Evolutionary conservation across 64 coral and sea anemone genomes (phyloP).

Genomic region (Actinia equina): DNA sequence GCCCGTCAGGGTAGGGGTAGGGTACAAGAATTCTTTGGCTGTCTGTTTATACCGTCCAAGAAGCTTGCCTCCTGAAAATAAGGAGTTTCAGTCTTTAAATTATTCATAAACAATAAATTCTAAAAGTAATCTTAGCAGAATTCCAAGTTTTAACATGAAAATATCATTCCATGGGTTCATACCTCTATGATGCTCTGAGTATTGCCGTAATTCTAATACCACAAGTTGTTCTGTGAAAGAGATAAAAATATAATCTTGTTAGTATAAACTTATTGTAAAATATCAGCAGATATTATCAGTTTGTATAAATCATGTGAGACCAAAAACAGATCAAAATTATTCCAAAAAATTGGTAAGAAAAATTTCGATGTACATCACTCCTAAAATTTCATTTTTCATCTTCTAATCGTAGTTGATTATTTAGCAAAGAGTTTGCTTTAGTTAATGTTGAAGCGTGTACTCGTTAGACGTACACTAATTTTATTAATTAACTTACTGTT

Average conservation of each 20-base stretch:
- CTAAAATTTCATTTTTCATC: too few relatives aligned
- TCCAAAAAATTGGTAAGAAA: too few relatives aligned
- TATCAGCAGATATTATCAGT: not conserved
- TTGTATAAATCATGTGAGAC: not conserved
- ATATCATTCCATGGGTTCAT: not conserved
- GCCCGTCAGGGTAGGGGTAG: conserved; percentile 83
- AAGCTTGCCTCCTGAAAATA: conserved; percentile 73
- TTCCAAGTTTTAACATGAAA: not conserved
- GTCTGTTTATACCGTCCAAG: conserved; percentile 78
- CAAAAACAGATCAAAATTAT: too few relatives aligned
- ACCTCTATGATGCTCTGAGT: conserved; percentile 10
- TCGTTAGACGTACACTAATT: not conserved
- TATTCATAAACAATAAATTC: not conserved
- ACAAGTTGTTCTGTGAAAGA: not conserved
- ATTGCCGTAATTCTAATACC: conserved; percentile 3
- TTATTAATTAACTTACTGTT: not conserved
- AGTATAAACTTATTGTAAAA: not conserved
- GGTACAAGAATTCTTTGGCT: conserved; percentile 91
- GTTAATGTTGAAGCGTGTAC: not conserved
- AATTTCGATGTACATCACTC: too few relatives aligned
- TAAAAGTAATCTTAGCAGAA: not conserved
- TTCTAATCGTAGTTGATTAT: too few relatives aligned
- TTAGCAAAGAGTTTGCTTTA: not conserved
- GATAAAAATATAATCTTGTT: not conserved
- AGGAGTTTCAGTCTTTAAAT: not conserved